Evolutionary conservation across 1,140 invertebrate species (phyloP).

Genomic region (Atta cephalotes): DNA sequence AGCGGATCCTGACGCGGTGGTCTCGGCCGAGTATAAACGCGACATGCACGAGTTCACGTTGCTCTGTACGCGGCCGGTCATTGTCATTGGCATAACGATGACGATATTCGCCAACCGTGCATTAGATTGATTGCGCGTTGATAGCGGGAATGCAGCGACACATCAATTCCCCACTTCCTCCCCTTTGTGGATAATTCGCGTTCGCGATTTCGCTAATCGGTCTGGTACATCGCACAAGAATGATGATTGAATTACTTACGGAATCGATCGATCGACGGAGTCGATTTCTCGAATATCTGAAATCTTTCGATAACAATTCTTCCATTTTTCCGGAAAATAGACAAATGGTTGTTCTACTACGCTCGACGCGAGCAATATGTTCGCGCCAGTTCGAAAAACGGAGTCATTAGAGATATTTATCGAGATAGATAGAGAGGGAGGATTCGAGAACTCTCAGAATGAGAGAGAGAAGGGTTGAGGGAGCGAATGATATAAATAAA

Average conservation of each 20-base stretch:
- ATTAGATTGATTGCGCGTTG: constrained; percentile 67
- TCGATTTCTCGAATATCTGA: neutral
- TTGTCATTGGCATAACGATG: constrained; percentile 54
- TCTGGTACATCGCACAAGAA: constrained; percentile 14
- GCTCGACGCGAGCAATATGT: neutral
- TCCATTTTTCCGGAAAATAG: neutral
- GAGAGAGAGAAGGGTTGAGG: too few species aligned
- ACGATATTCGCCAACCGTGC: constrained; percentile 56
- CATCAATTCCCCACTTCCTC: constrained; percentile 46
- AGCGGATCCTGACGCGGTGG: constrained; percentile 43
- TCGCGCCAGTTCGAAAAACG: constrained; percentile 12
- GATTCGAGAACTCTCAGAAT: neutral
- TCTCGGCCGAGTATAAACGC: constrained; percentile 41
- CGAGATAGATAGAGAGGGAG: neutral
- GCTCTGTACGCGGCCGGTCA: constrained; percentile 12
- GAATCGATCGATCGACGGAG: neutral
- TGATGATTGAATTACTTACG: constrained; percentile 16
- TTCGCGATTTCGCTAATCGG: constrained; percentile 31
- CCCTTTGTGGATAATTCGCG: constrained; percentile 60
- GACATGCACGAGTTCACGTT: neutral
- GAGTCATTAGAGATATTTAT: constrained; percentile 52
- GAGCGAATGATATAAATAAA: constrained; percentile 20
- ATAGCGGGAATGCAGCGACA: constrained; percentile 15
- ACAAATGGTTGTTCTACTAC: neutral
- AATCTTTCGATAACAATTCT: neutral